Base-by-base conservation (phyloP, 1,140 invertebrate species). In the Danaus plexippus region DNA sequence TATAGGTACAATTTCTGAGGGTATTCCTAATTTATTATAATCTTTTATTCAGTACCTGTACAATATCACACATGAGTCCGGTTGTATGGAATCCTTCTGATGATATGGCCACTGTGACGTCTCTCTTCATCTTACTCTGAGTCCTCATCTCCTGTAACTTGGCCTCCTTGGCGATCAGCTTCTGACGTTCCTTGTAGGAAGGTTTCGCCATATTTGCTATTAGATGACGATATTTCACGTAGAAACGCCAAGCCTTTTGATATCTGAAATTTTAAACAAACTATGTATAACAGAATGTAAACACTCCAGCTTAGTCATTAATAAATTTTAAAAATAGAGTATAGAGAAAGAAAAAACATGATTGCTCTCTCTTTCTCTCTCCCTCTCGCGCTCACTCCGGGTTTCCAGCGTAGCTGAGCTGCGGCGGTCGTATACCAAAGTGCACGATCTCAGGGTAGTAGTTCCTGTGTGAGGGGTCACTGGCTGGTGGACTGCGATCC, bases 131-230 rank as follows among this genome's bases (percentile, higher is more conserved):
- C 79, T 97, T 95, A 59, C 93, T 96, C 74, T 94, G 94, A 0
- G 94, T 95, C 61, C 96, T 88, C 89, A 98, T 94, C 78, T 98
- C 94, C 78, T 97, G 95, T 0, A 99, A 80, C 43, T 92, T 92
- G 47, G 94, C 93, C 75, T 99, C 97, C 80, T 98, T 97, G 0
- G 92, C 90, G 65, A 95, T 91, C 7, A 99, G 80, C 76, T 96
- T 97, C 48, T 95, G 90, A 69, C 97, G 95, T 80, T 99, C 97
- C 66, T 95, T 94, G 68, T 92, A 94, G 0, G 93, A 93, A 0
- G 97, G 95, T 83, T 98, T 98, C 0, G 96, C 94, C 93, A 98
- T 98, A 71, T 98, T 98, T 4, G 96, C 96, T 18, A 99, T 88
- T 3, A 99, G 84, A 87, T 99, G 97, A 0, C 97, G 92, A 80